Percentiles rank a stretch among this genome's conserved stretches.
These are phyloP conservation scores for Emydocephalus ijimae DNA, from an alignment of 2,113 vertebrate species.

Conservation along the genomic window DNA sequence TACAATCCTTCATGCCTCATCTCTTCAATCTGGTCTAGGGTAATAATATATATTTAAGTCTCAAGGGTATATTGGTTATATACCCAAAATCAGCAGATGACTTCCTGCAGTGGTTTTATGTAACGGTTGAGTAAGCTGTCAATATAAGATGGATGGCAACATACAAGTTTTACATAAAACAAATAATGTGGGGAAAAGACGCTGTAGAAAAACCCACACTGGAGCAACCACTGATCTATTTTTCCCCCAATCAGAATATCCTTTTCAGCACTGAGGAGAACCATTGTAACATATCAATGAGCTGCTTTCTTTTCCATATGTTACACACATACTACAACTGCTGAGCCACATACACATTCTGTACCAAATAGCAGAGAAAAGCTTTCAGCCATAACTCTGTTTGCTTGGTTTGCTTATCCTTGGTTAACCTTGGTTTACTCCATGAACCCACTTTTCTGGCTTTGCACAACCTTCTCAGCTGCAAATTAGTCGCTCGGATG, in stretches of 20 bases:
- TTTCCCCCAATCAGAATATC: background rate
- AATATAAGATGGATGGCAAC: background rate
- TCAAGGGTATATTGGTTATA: background rate
- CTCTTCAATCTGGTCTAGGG: background rate
- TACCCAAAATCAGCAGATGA: background rate
- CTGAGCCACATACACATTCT: background rate
- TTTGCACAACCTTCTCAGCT: background rate
- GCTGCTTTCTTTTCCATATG: background rate
- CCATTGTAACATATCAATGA: background rate
- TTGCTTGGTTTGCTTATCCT: background rate
- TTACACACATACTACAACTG: background rate
- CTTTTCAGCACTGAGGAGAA: background rate
- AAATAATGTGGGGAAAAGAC: background rate
- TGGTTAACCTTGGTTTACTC: background rate
- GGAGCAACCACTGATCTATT: background rate
- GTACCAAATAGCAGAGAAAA: background rate
- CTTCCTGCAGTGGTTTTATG: background rate
- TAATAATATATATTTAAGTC: background rate
- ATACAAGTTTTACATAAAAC: background rate
- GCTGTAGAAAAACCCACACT: background rate
- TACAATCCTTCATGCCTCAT: background rate
- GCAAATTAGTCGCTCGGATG: background rate
- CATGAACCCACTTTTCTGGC: background rate
- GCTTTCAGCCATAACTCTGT: background rate
- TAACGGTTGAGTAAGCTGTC: background rate